Evolutionary conservation across 2,888 invertebrate species (phyloP).

Genomic region (Plebejus melissa): DNA sequence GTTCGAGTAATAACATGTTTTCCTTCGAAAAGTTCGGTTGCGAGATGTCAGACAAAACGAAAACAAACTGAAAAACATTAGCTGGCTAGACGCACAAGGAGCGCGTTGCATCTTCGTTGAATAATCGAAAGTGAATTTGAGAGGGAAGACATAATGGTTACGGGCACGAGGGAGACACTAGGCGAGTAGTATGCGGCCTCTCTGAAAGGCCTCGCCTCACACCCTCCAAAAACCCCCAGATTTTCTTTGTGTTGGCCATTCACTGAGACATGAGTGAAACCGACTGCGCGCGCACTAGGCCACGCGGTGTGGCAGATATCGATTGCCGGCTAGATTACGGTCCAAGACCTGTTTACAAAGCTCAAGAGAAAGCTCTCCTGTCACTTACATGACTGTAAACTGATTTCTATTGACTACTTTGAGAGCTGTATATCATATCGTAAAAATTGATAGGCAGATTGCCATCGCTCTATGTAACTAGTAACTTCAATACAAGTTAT

Average conservation of each 20-base stretch:
- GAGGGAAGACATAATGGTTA: slow-evolving; percentile 40
- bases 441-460: not conserved
- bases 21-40: not conserved
- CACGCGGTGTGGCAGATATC: slow-evolving; percentile 56
- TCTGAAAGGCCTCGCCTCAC: slow-evolving; percentile 62
- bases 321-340: slow-evolving; percentile 58
- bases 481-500: not conserved
- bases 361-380: slow-evolving; percentile 41
- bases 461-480: not conserved
- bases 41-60: slow-evolving; percentile 31
- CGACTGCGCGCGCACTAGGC: slow-evolving; percentile 68
- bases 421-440: not conserved
- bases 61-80: slow-evolving; percentile 36
- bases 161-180: slow-evolving; percentile 51
- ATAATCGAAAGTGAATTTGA: slow-evolving; percentile 60
- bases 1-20: not conserved
- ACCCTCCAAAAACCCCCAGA: slow-evolving; percentile 50
- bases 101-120: slow-evolving; percentile 60
- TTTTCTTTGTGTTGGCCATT: slow-evolving; percentile 65
- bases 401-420: slow-evolving; percentile 4
- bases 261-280: slow-evolving; percentile 59
- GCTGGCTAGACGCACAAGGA: slow-evolving; percentile 51
- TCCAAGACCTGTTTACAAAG: slow-evolving; percentile 48
- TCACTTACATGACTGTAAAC: slow-evolving; percentile 38
- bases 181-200: slow-evolving; percentile 65